Percentiles rank a stretch among this genome's conserved stretches.
phyloP scores from a whole-genome alignment of 2,113 vertebrate genomes.

The Alexandromys fortis region DNA sequence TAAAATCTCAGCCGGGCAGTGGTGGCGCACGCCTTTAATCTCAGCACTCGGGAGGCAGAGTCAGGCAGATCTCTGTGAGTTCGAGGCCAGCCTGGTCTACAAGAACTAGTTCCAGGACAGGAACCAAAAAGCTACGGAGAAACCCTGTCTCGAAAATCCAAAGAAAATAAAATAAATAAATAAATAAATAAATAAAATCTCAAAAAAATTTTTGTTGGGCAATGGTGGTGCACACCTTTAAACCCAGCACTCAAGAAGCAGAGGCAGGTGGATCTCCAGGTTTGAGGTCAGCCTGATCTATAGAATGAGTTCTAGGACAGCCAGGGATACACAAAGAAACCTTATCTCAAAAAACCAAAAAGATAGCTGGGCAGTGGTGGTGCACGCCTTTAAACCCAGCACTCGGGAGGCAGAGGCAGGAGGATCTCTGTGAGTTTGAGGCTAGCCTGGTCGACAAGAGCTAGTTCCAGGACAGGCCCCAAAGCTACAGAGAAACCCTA shows the following conservation, averaged over 20 bases:
- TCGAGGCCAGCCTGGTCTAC: not conserved
- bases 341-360: not conserved
- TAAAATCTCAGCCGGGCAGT: not conserved
- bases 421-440: too few species aligned
- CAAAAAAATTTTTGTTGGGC: not conserved
- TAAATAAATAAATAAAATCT: not conserved
- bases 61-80: not conserved
- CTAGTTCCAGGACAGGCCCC: too few species aligned
- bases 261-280: not conserved
- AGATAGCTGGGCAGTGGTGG: too few species aligned
- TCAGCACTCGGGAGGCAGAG: not conserved
- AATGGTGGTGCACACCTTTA: not conserved
- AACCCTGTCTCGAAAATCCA: too few species aligned
- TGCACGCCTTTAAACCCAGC: too few species aligned
- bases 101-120: too few species aligned
- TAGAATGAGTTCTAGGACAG: not conserved
- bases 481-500: too few species aligned
- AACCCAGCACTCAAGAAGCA: not conserved
- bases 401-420: too few species aligned
- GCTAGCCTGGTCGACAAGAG: too few species aligned
- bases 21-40: not conserved
- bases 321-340: not conserved
- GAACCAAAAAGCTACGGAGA: too few species aligned
- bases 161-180: not conserved
- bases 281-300: not conserved